A percentile compares a stretch with the other conserved stretches of the same genome.
phyloP scores from a whole-genome alignment of 2,888 invertebrate species.

The Euplagia quadripunctaria region DNA sequence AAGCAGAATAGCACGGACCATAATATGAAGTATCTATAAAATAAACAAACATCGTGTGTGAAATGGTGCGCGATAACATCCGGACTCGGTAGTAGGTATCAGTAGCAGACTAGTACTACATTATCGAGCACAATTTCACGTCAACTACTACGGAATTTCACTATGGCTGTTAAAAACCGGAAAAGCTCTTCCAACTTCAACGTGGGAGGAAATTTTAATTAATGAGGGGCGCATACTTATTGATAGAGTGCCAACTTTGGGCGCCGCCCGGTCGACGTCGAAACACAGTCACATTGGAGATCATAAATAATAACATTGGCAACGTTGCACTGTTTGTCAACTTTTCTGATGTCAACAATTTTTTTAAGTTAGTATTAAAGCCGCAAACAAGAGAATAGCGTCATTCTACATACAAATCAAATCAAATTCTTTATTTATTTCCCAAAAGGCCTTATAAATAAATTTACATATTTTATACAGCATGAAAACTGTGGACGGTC shows the following conservation, averaged over 20 bases:
- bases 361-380: neutral
- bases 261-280: slow-evolving; percentile 40
- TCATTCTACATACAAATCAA: no score
- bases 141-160: slow-evolving; percentile 37
- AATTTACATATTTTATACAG: no score
- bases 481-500: no score
- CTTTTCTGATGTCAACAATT: slow-evolving; percentile 1
- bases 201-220: slow-evolving; percentile 48
- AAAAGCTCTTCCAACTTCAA: slow-evolving; percentile 49
- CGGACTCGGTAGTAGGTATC: no score
- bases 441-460: no score
- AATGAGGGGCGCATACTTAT: slow-evolving; percentile 50
- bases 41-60: no score
- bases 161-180: slow-evolving; percentile 41
- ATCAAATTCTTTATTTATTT: no score
- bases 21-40: no score
- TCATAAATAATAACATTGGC: slow-evolving; percentile 38
- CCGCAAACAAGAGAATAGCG: neutral
- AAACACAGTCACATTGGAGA: slow-evolving; percentile 24
- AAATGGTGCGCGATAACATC: no score
- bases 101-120: neutral
- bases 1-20: no score
- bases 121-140: slow-evolving; percentile 37
- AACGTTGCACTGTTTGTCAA: slow-evolving; percentile 21
- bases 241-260: slow-evolving; percentile 57